phyloP scores from a whole-genome alignment of 2,113 vertebrate genomes.

The Cichladusa arquata region DNA sequence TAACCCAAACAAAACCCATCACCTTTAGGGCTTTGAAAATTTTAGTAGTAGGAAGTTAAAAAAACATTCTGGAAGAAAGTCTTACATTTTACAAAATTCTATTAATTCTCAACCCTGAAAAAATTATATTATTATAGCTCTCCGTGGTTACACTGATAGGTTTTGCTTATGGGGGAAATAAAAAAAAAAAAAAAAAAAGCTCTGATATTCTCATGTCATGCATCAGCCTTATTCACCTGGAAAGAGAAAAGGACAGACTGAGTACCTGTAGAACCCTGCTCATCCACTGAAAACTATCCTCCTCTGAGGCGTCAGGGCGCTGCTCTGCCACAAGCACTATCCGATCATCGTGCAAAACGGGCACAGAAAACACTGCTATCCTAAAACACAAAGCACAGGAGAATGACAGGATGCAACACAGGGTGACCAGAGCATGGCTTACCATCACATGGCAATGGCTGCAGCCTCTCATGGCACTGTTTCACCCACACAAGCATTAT shows the following conservation, averaged over 20 bases:
- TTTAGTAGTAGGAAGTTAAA: not conserved
- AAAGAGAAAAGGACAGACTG: slow-evolving; percentile 52
- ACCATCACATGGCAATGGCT: not conserved
- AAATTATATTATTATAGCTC: not conserved
- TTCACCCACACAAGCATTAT: not conserved
- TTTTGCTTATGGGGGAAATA: not conserved
- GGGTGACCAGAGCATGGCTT: not conserved
- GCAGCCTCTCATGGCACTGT: not conserved
- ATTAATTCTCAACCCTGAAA: not conserved
- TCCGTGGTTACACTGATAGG: not conserved
- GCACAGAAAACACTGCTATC: slow-evolving; percentile 95
- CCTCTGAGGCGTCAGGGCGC: slow-evolving; percentile 92
- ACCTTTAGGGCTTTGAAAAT: not conserved
- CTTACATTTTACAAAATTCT: not conserved
- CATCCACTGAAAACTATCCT: slow-evolving; percentile 99
- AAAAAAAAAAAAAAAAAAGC: not conserved
- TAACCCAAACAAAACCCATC: not conserved
- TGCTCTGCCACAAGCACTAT: slow-evolving; percentile 95
- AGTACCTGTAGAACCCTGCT: slow-evolving; percentile 93
- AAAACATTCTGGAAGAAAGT: not conserved
- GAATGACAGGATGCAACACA: slow-evolving; percentile 10
- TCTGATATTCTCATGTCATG: not conserved
- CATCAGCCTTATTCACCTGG: slow-evolving; percentile 37
- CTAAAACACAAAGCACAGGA: slow-evolving; percentile 71
- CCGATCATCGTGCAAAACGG: slow-evolving; percentile 90